Evolutionary conservation across 2,888 invertebrate species (phyloP), one percentile per base, ranked within the genome.

Genomic region (Caenorhabditis afra): DNA sequence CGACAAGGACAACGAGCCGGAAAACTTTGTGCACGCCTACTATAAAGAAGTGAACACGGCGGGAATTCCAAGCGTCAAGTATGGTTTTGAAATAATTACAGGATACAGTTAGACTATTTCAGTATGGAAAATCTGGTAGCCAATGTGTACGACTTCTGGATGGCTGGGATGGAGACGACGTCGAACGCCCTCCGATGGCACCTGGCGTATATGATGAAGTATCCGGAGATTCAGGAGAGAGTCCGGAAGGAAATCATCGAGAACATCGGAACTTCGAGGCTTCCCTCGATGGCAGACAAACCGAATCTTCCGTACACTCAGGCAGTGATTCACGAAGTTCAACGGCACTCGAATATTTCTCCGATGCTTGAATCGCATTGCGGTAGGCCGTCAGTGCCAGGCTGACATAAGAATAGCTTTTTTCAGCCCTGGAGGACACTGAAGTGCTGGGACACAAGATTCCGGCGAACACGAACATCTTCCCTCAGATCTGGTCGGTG

Each of bases 101-200:
- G n/a, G n/a, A n/a, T 29, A 7, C 3, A 29, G 3, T 29, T 7
- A 5, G 29, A 29, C 4, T 7, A n/a, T 58, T 67, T 65, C 58
- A 66, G 73, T 29, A 67, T 57, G 45, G 41, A 10, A 2, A 79
- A 79, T 16, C 29, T 79, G n/a, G 41, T 29, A 3, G 73, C 78
- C 14, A 47, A 39, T 5, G 62, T 57, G 4, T 45, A 79, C 8
- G 86, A 86, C 52, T 82, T 86, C 67, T 86, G 82, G 79, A 14
- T 86, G 18, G 86, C 85, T 16, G 86, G 86, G 14, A 85, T 85
- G 85, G 86, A 86, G 39, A 85, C 86, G 5, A 83, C 86, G 16
- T 79, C 85, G 8, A 84, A 77, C 1, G 71, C 84, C 0, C 62
- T 86, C 1, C 57, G 82, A 20, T 85, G 85, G 86, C 68, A 78